phyloP scores from a whole-genome alignment of 2,113 vertebrate genomes.

The Willisornis vidua region DNA sequence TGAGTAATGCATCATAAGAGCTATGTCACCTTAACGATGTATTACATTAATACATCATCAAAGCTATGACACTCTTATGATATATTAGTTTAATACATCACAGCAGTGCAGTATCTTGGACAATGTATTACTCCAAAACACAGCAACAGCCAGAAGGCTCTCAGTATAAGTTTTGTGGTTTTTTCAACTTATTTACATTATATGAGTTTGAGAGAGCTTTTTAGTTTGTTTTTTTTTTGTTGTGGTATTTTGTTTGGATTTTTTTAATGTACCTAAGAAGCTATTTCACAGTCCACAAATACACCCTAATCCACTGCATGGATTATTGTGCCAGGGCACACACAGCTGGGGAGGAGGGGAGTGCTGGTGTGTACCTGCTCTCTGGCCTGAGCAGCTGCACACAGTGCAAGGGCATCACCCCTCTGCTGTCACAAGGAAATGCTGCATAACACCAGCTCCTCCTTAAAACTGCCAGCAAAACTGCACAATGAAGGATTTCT shows the following conservation, averaged over 20 bases:
- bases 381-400: neutral
- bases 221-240: neutral
- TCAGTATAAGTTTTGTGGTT: conserved; percentile 56
- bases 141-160: conserved; percentile 67
- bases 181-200: conserved; percentile 46
- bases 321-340: neutral
- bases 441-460: neutral
- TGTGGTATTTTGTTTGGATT: neutral
- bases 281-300: neutral
- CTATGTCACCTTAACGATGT: conserved; percentile 70
- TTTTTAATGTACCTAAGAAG: neutral
- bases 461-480: neutral
- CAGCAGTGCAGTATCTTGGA: conserved; percentile 8
- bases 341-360: neutral
- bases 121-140: conserved; percentile 69
- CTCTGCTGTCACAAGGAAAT: neutral
- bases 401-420: neutral
- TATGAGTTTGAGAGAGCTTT: neutral
- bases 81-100: conserved; percentile 71
- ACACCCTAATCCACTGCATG: neutral
- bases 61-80: conserved; percentile 65
- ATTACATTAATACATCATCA: conserved; percentile 76
- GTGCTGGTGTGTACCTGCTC: rapidly evolving
- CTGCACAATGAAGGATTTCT: neutral
- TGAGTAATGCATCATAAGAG: conserved; percentile 66